Conservation (phyloP, 2,113 vertebrate genomes). For the Manacus vitellinus region DNA sequence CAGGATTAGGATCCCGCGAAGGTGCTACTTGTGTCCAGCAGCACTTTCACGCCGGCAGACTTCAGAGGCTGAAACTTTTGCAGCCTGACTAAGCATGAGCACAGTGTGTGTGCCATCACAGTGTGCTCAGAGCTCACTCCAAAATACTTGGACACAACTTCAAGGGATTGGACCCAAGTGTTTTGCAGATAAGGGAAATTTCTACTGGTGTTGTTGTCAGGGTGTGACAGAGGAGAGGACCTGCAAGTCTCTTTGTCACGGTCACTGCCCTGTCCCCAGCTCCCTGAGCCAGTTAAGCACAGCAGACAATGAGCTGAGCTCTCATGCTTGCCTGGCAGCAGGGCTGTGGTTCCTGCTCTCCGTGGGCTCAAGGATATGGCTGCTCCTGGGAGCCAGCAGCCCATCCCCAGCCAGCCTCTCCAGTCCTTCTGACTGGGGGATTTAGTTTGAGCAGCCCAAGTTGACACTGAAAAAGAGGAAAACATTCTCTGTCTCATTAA, state of each 20-base stretch:
- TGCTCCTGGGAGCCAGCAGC: neutral
- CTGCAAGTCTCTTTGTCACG: neutral
- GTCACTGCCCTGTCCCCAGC: neutral
- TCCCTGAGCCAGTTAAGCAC: neutral
- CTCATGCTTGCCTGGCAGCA: neutral
- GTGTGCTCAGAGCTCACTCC: neutral
- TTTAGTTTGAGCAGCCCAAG: neutral
- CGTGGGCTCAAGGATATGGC: neutral
- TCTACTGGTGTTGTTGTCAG: neutral
- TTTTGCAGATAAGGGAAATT: conserved; percentile 3
- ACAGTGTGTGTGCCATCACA: neutral
- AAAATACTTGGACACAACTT: neutral
- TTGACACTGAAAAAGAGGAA: neutral
- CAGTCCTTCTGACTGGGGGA: neutral
- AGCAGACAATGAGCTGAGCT: neutral
- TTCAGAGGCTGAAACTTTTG: neutral
- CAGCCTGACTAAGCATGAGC: neutral
- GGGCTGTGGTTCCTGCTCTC: neutral
- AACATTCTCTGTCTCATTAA: neutral
- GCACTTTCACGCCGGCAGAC: neutral
- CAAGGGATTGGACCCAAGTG: neutral
- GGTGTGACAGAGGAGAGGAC: neutral
- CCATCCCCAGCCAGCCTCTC: neutral
- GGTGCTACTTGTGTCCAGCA: neutral
- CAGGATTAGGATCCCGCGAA: neutral